phyloP scores from a whole-genome alignment of 2,113 vertebrate species.

The Daboia siamensis region DNA sequence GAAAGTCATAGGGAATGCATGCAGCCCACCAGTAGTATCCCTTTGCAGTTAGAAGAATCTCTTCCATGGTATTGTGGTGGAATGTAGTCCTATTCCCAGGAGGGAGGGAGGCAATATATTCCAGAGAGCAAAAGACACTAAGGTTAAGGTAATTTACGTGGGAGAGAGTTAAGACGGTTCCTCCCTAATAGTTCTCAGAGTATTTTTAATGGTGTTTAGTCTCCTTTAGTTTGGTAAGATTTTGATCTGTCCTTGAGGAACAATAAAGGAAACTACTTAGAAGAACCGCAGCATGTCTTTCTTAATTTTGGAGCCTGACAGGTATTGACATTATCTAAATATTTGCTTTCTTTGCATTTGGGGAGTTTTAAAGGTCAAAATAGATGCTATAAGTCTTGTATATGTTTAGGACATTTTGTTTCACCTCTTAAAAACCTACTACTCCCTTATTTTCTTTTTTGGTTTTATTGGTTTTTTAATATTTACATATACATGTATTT shows the following conservation, averaged over 20 bases:
- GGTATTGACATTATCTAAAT: not conserved
- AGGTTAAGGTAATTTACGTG: not conserved
- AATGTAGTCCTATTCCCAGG: not conserved
- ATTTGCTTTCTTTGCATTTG: not conserved
- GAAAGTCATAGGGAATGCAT: not conserved
- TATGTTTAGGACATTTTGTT: not conserved
- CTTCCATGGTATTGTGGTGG: not conserved
- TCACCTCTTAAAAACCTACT: not conserved
- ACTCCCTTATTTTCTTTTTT: not conserved
- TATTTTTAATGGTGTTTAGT: not conserved
- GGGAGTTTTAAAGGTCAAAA: not conserved
- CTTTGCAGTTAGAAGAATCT: no score
- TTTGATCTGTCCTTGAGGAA: not conserved
- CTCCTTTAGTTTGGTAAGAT: not conserved
- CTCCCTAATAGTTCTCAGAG: not conserved
- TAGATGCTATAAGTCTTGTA: not conserved
- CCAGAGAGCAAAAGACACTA: not conserved
- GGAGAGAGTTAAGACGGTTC: not conserved
- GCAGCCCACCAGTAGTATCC: not conserved
- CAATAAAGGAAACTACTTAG: not conserved
- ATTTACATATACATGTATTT: no score
- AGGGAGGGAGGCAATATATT: no score
- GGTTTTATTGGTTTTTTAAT: no score
- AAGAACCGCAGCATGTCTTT: not conserved
- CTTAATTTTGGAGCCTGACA: not conserved